These are phyloP conservation scores for Magallana angulata DNA, from an alignment of 1,140 invertebrate species.

Conservation along the genomic window DNA sequence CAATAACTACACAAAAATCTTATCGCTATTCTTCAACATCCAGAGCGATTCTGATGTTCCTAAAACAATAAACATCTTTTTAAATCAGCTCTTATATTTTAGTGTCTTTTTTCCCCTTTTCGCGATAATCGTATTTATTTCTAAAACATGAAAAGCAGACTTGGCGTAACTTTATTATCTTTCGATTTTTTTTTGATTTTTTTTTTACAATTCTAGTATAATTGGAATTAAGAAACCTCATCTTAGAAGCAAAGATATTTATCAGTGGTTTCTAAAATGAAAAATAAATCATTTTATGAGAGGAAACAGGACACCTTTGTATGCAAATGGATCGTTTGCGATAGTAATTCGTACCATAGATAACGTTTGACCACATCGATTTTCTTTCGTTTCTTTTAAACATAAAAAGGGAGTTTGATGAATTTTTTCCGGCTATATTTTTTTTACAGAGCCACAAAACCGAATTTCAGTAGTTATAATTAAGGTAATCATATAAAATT, in stretches of 20 bases:
- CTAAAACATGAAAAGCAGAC: background rate
- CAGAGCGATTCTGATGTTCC: too few species aligned
- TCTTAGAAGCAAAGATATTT: background rate
- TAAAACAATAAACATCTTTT: too few species aligned
- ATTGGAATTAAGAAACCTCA: slow-evolving; percentile 6
- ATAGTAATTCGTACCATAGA: background rate
- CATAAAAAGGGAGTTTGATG: slow-evolving; percentile 12
- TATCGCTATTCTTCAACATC: too few species aligned
- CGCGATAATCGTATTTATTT: too few species aligned
- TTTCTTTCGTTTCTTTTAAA: background rate
- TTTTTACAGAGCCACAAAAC: background rate
- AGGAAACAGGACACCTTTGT: background rate
- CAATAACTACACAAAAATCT: too few species aligned
- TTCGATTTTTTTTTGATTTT: background rate
- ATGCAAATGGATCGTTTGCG: background rate
- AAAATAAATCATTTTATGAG: slow-evolving; percentile 21
- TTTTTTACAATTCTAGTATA: background rate
- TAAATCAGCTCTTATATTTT: too few species aligned
- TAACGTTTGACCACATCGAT: slow-evolving; percentile 13
- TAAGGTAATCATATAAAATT: slow-evolving; percentile 32
- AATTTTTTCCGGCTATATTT: slow-evolving; percentile 12
- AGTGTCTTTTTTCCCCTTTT: too few species aligned
- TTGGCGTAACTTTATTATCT: background rate
- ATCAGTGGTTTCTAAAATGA: background rate
- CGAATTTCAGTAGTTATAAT: slow-evolving; percentile 26